These are phyloP conservation scores for Lampris megalopsis DNA, from an alignment of 2,113 vertebrate species.

Conservation along the genomic window DNA sequence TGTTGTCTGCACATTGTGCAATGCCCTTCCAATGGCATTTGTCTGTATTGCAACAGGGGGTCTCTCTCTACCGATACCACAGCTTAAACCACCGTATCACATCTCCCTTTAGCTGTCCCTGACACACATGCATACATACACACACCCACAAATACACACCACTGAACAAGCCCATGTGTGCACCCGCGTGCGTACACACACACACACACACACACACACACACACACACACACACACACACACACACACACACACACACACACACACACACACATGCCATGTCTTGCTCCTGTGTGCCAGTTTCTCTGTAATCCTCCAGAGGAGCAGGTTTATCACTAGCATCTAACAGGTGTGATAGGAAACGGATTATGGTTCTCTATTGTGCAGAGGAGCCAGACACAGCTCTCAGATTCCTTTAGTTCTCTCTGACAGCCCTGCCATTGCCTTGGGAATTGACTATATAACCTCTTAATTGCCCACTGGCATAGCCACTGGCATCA, in stretches of 20 bases:
- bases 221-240: slow-evolving; percentile 9
- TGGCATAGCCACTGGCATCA: slow-evolving; percentile 28
- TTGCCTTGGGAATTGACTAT: slow-evolving; percentile 13
- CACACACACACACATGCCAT: slow-evolving; percentile 30
- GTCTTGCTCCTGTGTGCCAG: slow-evolving; percentile 33
- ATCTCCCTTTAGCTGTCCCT: slow-evolving; percentile 28
- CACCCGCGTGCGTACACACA: slow-evolving; percentile 10
- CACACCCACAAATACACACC: slow-evolving; percentile 20
- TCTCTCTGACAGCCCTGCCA: slow-evolving; percentile 6
- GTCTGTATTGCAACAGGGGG: slow-evolving; percentile 13
- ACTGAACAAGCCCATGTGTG: too few relatives aligned
- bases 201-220: slow-evolving; percentile 21
- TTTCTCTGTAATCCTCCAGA: slow-evolving; percentile 57
- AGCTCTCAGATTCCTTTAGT: slow-evolving; percentile 37
- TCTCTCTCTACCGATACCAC: slow-evolving; percentile 32
- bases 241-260: slow-evolving; percentile 35
- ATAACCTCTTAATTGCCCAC: neutral
- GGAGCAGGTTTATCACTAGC: slow-evolving; percentile 59
- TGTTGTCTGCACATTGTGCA: slow-evolving; percentile 22
- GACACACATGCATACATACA: slow-evolving; percentile 13
- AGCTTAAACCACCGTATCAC: slow-evolving; percentile 20
- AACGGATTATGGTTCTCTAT: slow-evolving; percentile 59
- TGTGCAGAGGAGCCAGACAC: slow-evolving; percentile 42
- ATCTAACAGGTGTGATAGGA: slow-evolving; percentile 67
- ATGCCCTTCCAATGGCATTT: slow-evolving; percentile 37